A percentile compares a stretch with the other conserved stretches of the same genome.
These are phyloP conservation scores for Macroteleia sp. DNA, from an alignment of 2,888 invertebrate species.

Conservation along the genomic window DNA sequence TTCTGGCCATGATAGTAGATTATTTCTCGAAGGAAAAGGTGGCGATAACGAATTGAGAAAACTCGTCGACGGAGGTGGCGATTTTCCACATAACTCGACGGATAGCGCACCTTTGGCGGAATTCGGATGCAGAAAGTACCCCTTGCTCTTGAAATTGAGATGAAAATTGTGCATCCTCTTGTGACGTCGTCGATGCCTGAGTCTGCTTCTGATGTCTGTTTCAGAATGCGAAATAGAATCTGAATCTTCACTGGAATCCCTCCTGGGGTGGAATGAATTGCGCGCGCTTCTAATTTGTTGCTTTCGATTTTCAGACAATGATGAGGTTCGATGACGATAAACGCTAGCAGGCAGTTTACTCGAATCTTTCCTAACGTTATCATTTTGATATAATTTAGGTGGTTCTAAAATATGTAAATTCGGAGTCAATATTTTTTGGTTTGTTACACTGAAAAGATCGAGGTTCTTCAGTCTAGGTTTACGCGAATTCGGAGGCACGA, in stretches of 20 bases:
- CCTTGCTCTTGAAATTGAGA: conserved; percentile 83
- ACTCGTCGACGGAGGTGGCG: conserved; percentile 86
- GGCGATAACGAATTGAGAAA: conserved; percentile 86
- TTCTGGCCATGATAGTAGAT: conserved; percentile 81
- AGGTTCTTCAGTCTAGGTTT: conserved; percentile 71
- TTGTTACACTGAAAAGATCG: conserved; percentile 70
- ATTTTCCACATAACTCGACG: conserved; percentile 81
- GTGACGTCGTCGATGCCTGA: conserved; percentile 78
- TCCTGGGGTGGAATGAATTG: conserved; percentile 78
- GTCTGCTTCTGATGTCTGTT: conserved; percentile 85
- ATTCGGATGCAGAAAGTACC: conserved; percentile 78
- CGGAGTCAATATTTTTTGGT: conserved; percentile 73
- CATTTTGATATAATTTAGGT: conserved; percentile 79
- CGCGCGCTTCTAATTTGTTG: conserved; percentile 75
- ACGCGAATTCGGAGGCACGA: conserved; percentile 77
- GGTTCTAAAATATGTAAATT: conserved; percentile 77
- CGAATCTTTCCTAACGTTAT: conserved; percentile 65
- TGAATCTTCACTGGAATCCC: conserved; percentile 82
- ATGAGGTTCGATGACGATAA: conserved; percentile 79
- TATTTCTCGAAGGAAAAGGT: conserved; percentile 80
- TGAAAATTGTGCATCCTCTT: conserved; percentile 81
- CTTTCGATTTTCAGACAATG: conserved; percentile 78
- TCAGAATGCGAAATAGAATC: conserved; percentile 85
- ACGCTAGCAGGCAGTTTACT: conserved; percentile 67
- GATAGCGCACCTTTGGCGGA: conserved; percentile 75